Percentiles rank a stretch among this genome's conserved stretches.
Conservation (phyloP, 2,113 vertebrate genomes). For the Morone chrysops region DNA sequence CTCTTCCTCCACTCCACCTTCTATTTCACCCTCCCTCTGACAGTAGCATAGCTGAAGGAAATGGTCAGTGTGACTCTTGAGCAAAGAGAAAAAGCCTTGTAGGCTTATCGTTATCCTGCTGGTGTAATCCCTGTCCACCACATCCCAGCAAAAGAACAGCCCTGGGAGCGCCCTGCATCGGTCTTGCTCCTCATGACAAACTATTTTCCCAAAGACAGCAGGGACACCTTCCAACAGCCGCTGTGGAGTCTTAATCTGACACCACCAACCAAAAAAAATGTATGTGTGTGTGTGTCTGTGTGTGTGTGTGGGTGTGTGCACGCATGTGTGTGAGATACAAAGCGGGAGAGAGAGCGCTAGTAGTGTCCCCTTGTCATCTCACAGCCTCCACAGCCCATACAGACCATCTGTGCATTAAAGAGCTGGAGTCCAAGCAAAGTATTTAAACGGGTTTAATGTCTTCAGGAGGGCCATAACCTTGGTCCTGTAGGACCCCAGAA, state of each 20-base stretch:
- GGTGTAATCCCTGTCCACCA: slow-evolving; percentile 72
- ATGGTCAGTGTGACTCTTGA: slow-evolving; percentile 64
- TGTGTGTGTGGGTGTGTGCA: slow-evolving; percentile 5
- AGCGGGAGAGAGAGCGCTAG: slow-evolving; percentile 10
- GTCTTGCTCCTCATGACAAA: slow-evolving; percentile 50
- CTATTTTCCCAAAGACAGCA: slow-evolving; percentile 62
- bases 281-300: slow-evolving; percentile 4
- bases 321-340: background rate
- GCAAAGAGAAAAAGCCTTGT: slow-evolving; percentile 63
- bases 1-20: slow-evolving; percentile 9
- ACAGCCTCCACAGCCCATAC: slow-evolving; percentile 63
- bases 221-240: slow-evolving; percentile 53
- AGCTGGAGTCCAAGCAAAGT: slow-evolving; percentile 64
- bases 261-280: slow-evolving; percentile 11
- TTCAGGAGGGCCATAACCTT: slow-evolving; percentile 75
- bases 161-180: slow-evolving; percentile 38
- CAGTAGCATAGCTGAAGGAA: slow-evolving; percentile 61
- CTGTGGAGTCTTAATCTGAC: slow-evolving; percentile 48
- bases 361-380: slow-evolving; percentile 67
- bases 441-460: slow-evolving; percentile 74
- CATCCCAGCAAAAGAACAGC: slow-evolving; percentile 55
- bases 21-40: slow-evolving; percentile 38
- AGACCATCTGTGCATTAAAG: slow-evolving; percentile 80
- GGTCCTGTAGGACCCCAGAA: slow-evolving; percentile 70
- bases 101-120: slow-evolving; percentile 76